These are phyloP conservation scores for Caranx ignobilis DNA, from an alignment of 2,113 vertebrate species.

Conservation along the genomic window DNA sequence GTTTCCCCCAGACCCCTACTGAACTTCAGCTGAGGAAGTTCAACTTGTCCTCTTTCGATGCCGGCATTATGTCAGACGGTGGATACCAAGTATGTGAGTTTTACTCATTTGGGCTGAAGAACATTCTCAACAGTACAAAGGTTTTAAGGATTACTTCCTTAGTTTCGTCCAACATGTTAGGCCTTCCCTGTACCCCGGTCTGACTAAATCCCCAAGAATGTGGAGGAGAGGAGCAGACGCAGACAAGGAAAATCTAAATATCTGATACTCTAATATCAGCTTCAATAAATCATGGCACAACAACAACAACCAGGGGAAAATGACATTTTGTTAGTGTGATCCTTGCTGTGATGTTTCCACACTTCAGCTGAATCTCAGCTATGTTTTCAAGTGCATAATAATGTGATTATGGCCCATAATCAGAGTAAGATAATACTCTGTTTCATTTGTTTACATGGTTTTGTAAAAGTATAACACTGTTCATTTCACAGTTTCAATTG, in stretches of 20 bases:
- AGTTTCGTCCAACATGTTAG: slow-evolving; percentile 19
- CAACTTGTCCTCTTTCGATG: slow-evolving; percentile 6
- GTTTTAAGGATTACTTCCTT: slow-evolving; percentile 6
- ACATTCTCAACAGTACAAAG: slow-evolving; percentile 8
- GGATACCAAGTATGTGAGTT: not conserved
- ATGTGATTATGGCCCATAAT: slow-evolving; percentile 24
- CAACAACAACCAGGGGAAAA: not conserved
- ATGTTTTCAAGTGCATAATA: slow-evolving; percentile 1
- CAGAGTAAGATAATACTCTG: not conserved
- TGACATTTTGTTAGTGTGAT: not conserved
- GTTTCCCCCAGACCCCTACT: not conserved
- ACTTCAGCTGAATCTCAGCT: not conserved
- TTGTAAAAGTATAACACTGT: not conserved
- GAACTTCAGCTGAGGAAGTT: slow-evolving; percentile 17
- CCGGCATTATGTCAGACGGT: not conserved
- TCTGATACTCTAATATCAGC: not conserved
- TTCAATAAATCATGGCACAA: not conserved
- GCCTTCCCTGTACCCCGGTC: not conserved
- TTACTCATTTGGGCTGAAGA: too few species aligned
- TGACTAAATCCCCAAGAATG: slow-evolving; percentile 44
- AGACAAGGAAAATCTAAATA: not conserved
- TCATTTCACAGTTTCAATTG: not conserved
- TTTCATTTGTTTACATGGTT: slow-evolving; percentile 16
- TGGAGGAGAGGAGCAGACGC: not conserved
- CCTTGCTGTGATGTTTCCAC: not conserved